Percentiles rank a stretch among this genome's conserved stretches.
These are phyloP conservation scores for Coracopsis vasa DNA, from an alignment of 2,113 vertebrate genomes.

Conservation along the genomic window DNA sequence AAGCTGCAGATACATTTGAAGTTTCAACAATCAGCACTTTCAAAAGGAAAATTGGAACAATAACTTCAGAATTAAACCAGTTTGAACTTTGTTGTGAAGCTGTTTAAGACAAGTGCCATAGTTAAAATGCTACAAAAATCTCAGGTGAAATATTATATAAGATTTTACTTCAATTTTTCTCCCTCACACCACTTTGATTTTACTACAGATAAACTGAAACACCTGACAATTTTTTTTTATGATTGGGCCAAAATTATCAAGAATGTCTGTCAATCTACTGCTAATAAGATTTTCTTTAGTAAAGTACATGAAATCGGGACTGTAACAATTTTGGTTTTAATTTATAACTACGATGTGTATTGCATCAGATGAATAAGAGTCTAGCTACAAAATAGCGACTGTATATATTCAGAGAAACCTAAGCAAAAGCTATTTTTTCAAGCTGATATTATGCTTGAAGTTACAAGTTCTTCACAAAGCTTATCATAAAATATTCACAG, in stretches of 20 bases:
- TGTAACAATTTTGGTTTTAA: neutral
- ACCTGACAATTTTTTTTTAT: neutral
- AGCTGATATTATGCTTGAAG: neutral
- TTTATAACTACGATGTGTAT: neutral
- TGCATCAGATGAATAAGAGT: neutral
- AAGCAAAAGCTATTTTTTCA: neutral
- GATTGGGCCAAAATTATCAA: neutral
- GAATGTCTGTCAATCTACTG: neutral
- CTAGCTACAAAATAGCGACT: neutral
- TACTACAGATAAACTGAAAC: neutral
- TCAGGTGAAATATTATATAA: neutral
- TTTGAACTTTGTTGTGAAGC: neutral
- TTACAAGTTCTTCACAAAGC: constrained; percentile 11
- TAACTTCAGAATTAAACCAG: neutral
- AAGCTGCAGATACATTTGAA: neutral
- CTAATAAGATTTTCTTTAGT: neutral
- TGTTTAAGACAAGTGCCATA: neutral
- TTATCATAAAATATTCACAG: constrained; percentile 53
- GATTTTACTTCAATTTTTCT: neutral
- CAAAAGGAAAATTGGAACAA: neutral
- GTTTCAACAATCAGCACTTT: neutral
- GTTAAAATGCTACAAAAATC: neutral
- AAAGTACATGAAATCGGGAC: neutral
- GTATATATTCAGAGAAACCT: neutral
- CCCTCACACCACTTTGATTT: neutral